These are phyloP conservation scores for Aphrophora alni DNA, from an alignment of 2,888 invertebrate species.

Conservation along the genomic window DNA sequence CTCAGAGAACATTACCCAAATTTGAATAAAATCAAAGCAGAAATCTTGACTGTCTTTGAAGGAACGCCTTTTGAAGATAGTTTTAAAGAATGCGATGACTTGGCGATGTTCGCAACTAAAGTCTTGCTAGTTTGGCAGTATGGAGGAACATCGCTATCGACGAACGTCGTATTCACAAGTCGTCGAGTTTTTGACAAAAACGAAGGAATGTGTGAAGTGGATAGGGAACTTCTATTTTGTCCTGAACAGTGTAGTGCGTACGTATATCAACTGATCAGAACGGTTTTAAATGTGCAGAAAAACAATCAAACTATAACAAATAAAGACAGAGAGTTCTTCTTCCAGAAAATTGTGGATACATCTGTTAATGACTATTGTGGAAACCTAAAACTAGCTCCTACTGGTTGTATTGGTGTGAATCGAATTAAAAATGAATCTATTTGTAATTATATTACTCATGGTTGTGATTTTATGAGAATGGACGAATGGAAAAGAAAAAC, in stretches of 20 bases:
- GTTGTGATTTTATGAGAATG: slow-evolving; percentile 25
- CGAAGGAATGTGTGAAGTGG: slow-evolving; percentile 37
- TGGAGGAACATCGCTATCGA: slow-evolving; percentile 37
- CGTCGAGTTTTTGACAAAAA: slow-evolving; percentile 29
- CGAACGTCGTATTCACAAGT: slow-evolving; percentile 30
- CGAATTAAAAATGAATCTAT: slow-evolving; percentile 16
- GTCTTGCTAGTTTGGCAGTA: slow-evolving; percentile 41
- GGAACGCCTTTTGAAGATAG: slow-evolving; percentile 32
- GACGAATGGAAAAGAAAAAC: slow-evolving; percentile 23
- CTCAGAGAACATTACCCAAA: slow-evolving; percentile 33
- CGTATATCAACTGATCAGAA: slow-evolving; percentile 37
- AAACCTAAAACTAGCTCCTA: background rate
- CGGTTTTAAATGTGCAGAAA: background rate
- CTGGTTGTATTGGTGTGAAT: slow-evolving; percentile 27
- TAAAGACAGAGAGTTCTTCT: background rate
- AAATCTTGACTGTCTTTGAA: slow-evolving; percentile 29
- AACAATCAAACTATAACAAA: background rate
- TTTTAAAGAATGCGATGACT: slow-evolving; percentile 9
- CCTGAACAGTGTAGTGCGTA: slow-evolving; percentile 42
- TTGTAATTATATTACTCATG: background rate
- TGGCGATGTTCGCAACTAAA: slow-evolving; percentile 30
- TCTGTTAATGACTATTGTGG: slow-evolving; percentile 39
- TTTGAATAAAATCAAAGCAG: slow-evolving; percentile 36
- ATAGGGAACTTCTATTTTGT: slow-evolving; percentile 42
- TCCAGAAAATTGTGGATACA: slow-evolving; percentile 30